These are phyloP conservation scores for Xanthia icteritia DNA, from an alignment of 2,888 invertebrate genomes.

Conservation along the genomic window DNA sequence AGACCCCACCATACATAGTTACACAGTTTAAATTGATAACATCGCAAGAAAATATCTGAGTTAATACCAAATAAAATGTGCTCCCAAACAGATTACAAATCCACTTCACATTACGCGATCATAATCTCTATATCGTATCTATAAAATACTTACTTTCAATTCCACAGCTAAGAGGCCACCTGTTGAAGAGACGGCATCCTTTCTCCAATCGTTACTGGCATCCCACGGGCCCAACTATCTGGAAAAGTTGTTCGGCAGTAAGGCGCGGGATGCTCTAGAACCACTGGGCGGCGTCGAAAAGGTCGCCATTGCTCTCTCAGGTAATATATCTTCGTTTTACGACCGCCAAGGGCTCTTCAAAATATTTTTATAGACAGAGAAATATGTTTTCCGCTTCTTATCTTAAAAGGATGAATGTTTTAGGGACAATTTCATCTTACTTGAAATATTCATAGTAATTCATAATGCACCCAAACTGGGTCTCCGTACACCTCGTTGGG, in stretches of 20 bases:
- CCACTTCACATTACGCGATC: constrained; percentile 17
- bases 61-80: neutral
- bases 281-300: constrained; percentile 98
- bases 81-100: constrained; percentile 16
- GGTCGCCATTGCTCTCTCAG: constrained; percentile 98
- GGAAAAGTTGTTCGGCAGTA: constrained; percentile 98
- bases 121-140: constrained; percentile 19
- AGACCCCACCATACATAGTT: neutral
- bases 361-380: constrained; percentile 47
- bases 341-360: constrained; percentile 36
- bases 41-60: neutral
- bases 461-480: constrained; percentile 55
- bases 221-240: constrained; percentile 99
- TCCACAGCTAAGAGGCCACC: constrained; percentile 97
- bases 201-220: constrained; percentile 97
- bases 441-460: constrained; percentile 29
- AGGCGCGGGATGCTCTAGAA: constrained; percentile 97
- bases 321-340: constrained; percentile 85
- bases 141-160: constrained; percentile 50
- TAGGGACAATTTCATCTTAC: constrained; percentile 27
- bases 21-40: neutral
- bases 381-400: constrained; percentile 24
- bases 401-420: constrained; percentile 43
- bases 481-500: constrained; percentile 5
- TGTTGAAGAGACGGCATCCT: constrained; percentile 98